Conservation (phyloP, 2,113 vertebrate genomes). For the Nannobrachium achirus region DNA sequence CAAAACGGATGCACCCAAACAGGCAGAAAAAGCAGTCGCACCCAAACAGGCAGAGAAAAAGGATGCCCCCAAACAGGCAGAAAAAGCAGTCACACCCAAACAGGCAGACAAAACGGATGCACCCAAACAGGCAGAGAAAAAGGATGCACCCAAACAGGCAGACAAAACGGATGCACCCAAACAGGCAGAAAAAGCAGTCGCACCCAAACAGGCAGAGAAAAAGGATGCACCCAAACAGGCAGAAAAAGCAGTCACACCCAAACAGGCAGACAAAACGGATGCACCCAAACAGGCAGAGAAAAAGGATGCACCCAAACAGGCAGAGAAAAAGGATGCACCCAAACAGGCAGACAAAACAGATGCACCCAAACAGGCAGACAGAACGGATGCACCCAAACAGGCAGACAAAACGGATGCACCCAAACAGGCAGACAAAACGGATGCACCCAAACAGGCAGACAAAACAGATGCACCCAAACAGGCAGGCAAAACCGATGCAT, state of each 20-base stretch:
- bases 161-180: no score
- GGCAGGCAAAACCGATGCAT: background rate
- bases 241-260: background rate
- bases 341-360: background rate
- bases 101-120: no score
- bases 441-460: no score
- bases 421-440: background rate
- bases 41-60: constrained; percentile 10
- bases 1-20: constrained; percentile 28
- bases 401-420: background rate
- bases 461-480: no score
- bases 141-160: no score
- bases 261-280: background rate
- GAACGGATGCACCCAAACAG: background rate
- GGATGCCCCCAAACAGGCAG: background rate
- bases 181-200: no score
- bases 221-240: background rate
- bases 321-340: background rate
- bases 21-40: constrained; percentile 5
- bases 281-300: background rate
- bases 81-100: background rate
- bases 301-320: background rate
- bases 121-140: no score
- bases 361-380: background rate
- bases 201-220: no score